Base-by-base conservation (phyloP, 2,797 vertebrate species). In the Antrozous pallidus region DNA sequence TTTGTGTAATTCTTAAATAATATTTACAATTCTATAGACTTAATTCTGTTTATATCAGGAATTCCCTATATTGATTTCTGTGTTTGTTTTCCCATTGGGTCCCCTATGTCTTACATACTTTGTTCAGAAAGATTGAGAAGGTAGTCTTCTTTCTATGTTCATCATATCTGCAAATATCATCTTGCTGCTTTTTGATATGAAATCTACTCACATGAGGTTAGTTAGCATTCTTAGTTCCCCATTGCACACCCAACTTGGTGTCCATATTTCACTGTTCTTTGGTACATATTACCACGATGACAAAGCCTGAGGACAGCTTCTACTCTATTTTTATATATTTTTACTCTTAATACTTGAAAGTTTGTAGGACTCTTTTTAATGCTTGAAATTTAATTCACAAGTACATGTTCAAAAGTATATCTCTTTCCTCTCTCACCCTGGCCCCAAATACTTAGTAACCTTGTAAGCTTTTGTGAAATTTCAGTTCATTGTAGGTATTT, bases 151-250 rank as follows among this genome's bases (percentile, higher is more conserved):
- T 51, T 17, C 33, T 16, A 26, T 33, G 36, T 8, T 45, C 69
- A 14, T 58, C 33, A 1, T 4, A 2, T 31, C 16, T 67, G 33
- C 0, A 0, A 12, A 5, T 10, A 14, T 8, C 17, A 65, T 11
- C 38, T 38, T 38, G 8, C 22, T 83, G 71, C 40, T 33, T 28
- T 65, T 78, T 42, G 33, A 28, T 2, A 0, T 31, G 80, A 31
- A 31, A 36, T 36, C 20, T 2, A 6, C 42, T 24, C 42, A 17
- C 4, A 1, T 31, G 40, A 47, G 28, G 58, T 58, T 61, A 31
- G 36, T 1, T 1, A 38, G 26, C 28, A 8, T 40, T 16, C 63
- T 26, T 49, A 12, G 63, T 11, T 58, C 26, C 3, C 5, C 12
- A 3, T 75, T 7, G 3, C 6, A 3, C 16, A 2, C 45, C 28